A percentile compares a stretch with the other conserved stretches of the same genome.
phyloP scores from a whole-genome alignment of 2,888 invertebrate genomes.

The Catocala fraxini region DNA sequence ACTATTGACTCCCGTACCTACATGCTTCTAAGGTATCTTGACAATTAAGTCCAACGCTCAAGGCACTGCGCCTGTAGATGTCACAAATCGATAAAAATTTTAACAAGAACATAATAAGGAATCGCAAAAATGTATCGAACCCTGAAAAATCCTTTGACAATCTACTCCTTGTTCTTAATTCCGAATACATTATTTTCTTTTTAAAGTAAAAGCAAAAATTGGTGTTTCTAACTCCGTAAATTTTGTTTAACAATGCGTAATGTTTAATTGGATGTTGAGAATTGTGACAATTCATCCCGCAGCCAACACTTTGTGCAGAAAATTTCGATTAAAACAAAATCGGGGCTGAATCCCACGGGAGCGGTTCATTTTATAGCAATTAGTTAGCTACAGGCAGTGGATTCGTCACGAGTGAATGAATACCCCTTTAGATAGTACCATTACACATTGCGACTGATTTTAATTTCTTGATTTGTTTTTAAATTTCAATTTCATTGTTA shows the following conservation, averaged over 20 bases:
- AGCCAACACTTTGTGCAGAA: constrained; percentile 61
- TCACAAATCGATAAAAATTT: no score
- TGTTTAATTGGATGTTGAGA: constrained; percentile 56
- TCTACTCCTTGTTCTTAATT: constrained; percentile 14
- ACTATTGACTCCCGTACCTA: no score
- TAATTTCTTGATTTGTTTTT: neutral
- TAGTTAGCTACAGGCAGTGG: constrained; percentile 82
- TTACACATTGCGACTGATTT: constrained; percentile 50
- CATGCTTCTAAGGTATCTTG: no score
- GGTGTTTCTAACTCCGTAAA: constrained; percentile 27
- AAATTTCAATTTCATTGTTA: neutral
- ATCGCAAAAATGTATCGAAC: constrained; percentile 23
- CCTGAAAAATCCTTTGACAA: constrained; percentile 25
- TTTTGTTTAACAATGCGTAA: constrained; percentile 50
- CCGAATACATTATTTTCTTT: constrained; percentile 12
- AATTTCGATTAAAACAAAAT: constrained; percentile 83
- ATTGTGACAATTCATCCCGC: constrained; percentile 57
- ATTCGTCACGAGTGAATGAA: constrained; percentile 84
- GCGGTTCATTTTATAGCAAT: constrained; percentile 86
- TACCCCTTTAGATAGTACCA: constrained; percentile 74
- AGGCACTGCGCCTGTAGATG: no score
- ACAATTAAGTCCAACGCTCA: no score
- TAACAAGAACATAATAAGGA: constrained; percentile 27
- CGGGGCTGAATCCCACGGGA: constrained; percentile 75
- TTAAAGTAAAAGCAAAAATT: constrained; percentile 15